Evolutionary conservation across 2,113 vertebrate species (phyloP), one percentile per base, ranked within the genome.

Genomic region (Craseonycteris thonglongyai): DNA sequence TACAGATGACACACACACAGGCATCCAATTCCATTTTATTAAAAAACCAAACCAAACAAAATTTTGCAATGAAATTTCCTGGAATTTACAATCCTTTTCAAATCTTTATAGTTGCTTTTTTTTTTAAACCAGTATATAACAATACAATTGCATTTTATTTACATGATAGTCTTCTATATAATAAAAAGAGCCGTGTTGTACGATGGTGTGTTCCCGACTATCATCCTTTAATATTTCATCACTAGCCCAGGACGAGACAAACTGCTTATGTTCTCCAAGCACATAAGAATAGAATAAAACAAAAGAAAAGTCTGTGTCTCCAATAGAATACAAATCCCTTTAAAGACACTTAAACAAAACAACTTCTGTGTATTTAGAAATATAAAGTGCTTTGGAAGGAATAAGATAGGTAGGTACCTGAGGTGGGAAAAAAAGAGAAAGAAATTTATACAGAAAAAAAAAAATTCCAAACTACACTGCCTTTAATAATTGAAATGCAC

Each of bases 311-410:
- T 68, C 72, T 56, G 42, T 93, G 93, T 97, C 96, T 98, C 47
- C 56, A 49, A 95, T 47, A 92, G 94, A 93, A 97, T 97, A 96
- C 95, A 96, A 97, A 97, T 98, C 97, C 97, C 97, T 98, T 98
- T 98, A 95, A 92, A 91, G 97, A 97, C 80, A 91, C n/a, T n/a
- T n/a, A n/a, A n/a, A n/a, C n/a, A n/a, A n/a, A n/a, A n/a, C n/a
- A n/a, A 98, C 96, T 97, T 97, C 96, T 95, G 95, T 81, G 49
- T 98, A 97, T 98, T 99, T 97, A 81, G 98, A 98, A 96, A 97
- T 97, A 98, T 99, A 99, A 99, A 99, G 99, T 99, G 99, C 99
- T 98, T 98, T 97, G 98, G 96, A 98, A 97, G 93, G 90, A 97
- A 95, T 90, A 85, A 69, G 61, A 61, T 75, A 88, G 61, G 66